Evolutionary conservation across 1,140 invertebrate genomes (phyloP).

Genomic region (Rhysida immarginata): DNA sequence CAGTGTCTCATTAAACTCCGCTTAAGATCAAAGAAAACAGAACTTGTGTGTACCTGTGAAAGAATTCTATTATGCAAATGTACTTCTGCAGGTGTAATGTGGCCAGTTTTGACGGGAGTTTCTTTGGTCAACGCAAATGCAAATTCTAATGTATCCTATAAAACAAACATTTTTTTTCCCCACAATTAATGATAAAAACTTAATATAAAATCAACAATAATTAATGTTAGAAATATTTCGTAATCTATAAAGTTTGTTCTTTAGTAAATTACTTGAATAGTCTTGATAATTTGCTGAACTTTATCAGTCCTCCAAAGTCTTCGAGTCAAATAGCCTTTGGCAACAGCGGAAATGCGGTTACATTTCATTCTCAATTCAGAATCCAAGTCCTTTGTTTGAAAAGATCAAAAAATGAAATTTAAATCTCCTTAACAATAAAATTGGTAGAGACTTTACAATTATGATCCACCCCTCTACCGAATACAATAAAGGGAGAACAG

Average conservation of each 20-base stretch:
- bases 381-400: not conserved
- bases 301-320: conserved; percentile 61
- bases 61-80: conserved; percentile 7
- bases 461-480: too few species aligned
- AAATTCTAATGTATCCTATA: conserved; percentile 11
- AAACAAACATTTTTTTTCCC: not conserved
- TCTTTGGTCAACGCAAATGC: conserved; percentile 1
- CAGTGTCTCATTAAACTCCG: too few species aligned
- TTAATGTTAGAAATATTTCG: too few species aligned
- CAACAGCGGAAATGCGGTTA: conserved; percentile 45
- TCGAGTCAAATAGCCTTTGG: conserved; percentile 61
- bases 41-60: conserved; percentile 4
- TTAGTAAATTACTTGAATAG: conserved; percentile 48
- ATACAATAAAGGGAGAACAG: too few species aligned
- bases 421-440: too few species aligned
- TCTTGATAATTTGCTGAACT: conserved; percentile 60
- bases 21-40: too few species aligned
- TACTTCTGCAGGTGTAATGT: not conserved
- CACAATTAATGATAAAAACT: too few species aligned
- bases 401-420: too few species aligned
- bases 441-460: too few species aligned
- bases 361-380: conserved; percentile 23
- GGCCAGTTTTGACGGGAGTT: not conserved
- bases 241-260: too few species aligned
- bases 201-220: too few species aligned